A percentile compares a stretch with the other conserved stretches of the same genome.
phyloP scores from a whole-genome alignment of 2,113 vertebrate genomes.

The Megaceryle maxima region DNA sequence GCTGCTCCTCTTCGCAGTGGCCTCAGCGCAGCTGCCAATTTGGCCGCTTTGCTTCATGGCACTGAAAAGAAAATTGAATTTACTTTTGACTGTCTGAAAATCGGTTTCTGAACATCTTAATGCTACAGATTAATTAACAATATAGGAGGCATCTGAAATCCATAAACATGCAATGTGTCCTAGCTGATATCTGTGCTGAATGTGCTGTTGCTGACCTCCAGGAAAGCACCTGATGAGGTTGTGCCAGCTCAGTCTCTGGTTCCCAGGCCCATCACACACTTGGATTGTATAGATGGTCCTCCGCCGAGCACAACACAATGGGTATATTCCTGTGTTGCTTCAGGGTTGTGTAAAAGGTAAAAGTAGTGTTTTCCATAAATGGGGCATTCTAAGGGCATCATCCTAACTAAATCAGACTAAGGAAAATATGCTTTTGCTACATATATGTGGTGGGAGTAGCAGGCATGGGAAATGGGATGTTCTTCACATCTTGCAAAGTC shows the following conservation, averaged over 20 bases:
- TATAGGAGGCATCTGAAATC: not conserved
- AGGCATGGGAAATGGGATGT: not conserved
- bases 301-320: fast-evolving
- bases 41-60: not conserved
- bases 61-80: not conserved
- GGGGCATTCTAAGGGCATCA: not conserved
- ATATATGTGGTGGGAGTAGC: not conserved
- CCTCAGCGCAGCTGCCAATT: not conserved
- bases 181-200: not conserved
- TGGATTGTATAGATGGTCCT: not conserved
- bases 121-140: not conserved
- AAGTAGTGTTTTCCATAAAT: not conserved
- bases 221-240: not conserved
- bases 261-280: fast-evolving
- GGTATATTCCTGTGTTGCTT: not conserved
- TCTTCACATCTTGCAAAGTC: not conserved
- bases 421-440: not conserved
- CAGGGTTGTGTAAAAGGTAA: not conserved
- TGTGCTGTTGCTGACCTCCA: not conserved
- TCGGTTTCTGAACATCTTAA: not conserved
- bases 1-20: not conserved
- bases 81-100: not conserved
- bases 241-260: not conserved
- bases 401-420: not conserved
- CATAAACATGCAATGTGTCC: fast-evolving